These are phyloP conservation scores for Torymus aiolomorphi DNA, from an alignment of 2,888 invertebrate species.

Conservation along the genomic window DNA sequence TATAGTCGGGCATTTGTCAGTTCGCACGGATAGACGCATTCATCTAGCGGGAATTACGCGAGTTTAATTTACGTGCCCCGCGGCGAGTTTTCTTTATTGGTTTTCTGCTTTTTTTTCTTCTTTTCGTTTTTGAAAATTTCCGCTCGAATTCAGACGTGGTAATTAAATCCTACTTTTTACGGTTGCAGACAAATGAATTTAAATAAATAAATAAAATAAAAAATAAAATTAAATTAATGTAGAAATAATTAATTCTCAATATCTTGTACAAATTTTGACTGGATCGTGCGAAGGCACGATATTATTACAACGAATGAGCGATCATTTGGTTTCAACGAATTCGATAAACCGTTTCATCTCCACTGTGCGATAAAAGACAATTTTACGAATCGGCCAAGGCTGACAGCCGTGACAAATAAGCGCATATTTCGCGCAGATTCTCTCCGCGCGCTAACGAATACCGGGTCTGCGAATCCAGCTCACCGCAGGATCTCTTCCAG, in stretches of 20 bases:
- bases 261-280: too few species aligned
- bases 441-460: slow-evolving; percentile 19
- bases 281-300: too few species aligned
- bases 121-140: not conserved
- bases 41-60: slow-evolving; percentile 18
- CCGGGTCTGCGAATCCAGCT: slow-evolving; percentile 10
- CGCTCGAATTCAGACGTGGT: too few species aligned
- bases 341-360: too few species aligned
- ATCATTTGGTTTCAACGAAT: too few species aligned
- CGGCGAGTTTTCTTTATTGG: not conserved
- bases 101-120: not conserved
- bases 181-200: too few species aligned
- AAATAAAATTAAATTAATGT: too few species aligned
- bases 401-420: slow-evolving; percentile 1
- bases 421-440: not conserved
- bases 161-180: too few species aligned
- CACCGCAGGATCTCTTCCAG: slow-evolving; percentile 47
- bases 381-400: not conserved
- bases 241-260: too few species aligned
- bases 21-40: slow-evolving; percentile 38
- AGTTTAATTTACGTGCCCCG: slow-evolving; percentile 22
- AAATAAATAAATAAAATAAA: too few species aligned
- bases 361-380: too few species aligned
- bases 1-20: slow-evolving; percentile 44
- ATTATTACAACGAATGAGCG: too few species aligned